Evolutionary conservation across 2,797 vertebrate species (phyloP), one percentile per base, ranked within the genome.

Genomic region (Falco cherrug): DNA sequence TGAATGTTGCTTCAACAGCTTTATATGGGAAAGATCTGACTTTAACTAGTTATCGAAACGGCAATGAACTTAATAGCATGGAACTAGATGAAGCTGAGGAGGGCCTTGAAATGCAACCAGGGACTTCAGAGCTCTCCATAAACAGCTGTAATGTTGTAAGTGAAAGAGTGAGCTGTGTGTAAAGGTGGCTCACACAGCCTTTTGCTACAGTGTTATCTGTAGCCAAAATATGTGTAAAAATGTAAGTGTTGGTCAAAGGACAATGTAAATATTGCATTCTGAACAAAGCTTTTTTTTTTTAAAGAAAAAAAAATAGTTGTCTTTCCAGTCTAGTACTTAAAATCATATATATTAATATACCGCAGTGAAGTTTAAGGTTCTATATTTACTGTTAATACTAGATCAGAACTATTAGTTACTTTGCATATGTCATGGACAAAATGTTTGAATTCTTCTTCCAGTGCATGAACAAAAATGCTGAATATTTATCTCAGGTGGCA

Each of bases 91-190:
- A 98, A 33, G 98, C 84, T 4, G 99, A 99, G 63, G 98, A 98
- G 41, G 98, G 98, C n/a, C 97, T 98, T 77, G 98, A 98, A 95
- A 98, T 98, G 97, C 98, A 98, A 50, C 97, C 97, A 1, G 98
- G 98, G 83, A 98, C 97, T 65, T 98, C 98, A 41, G 98, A 98
- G 92, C 96, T 99, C 87, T 99, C 99, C 2, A 97, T 99, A 92
- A 98, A 99, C 97, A 99, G 98, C 97, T 98, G 98, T 96, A 98
- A 98, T 31, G 96, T 98, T 92, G 97, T 98, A 92, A 98, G 97
- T 16, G 99, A 99, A 88, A 98, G 98, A 97, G 99, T 99, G 43
- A 99, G 99, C 95, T 99, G 98, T 89, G 99, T 99, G 96, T 99
- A 97, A 99, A 83, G 67, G 64, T 74, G 77, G n/a, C 84, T 83